Evolutionary conservation across 53 echinoderm and acorn worm genomes (phyloP).

Genomic region (Paelopatides confundens): DNA sequence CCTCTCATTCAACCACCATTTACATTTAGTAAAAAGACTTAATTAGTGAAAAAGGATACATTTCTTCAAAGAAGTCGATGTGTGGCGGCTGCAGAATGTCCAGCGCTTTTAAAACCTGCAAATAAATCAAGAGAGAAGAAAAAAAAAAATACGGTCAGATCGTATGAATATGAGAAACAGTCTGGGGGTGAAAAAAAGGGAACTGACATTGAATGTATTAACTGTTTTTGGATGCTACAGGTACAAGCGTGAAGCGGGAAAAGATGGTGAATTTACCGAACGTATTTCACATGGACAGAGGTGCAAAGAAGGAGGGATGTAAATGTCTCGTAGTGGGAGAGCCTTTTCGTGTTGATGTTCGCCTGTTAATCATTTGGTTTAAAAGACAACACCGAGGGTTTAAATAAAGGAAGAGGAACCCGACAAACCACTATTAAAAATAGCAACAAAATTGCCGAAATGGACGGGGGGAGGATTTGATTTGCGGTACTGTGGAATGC

Average conservation of each 20-base stretch:
- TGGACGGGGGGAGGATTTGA: no score
- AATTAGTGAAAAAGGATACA: conserved; percentile 87
- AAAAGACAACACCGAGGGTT: no score
- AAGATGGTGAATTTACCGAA: no score
- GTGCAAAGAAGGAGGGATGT: no score
- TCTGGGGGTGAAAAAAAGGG: background rate
- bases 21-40: background rate
- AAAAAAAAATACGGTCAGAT: background rate
- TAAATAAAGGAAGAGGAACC: no score
- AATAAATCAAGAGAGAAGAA: conserved; percentile 24
- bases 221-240: background rate
- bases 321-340: no score
- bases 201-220: background rate
- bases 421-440: no score
- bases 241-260: background rate
- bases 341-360: no score
- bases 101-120: conserved; percentile 95
- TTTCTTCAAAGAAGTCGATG: conserved; percentile 99
- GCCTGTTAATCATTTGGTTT: no score
- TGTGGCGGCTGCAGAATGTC: conserved; percentile 99
- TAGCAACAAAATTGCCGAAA: no score
- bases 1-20: background rate
- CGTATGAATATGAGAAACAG: conserved; percentile 21
- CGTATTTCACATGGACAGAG: no score
- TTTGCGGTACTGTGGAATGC: no score